Evolutionary conservation across 2,113 vertebrate genomes (phyloP).

Genomic region (Buteo buteo): DNA sequence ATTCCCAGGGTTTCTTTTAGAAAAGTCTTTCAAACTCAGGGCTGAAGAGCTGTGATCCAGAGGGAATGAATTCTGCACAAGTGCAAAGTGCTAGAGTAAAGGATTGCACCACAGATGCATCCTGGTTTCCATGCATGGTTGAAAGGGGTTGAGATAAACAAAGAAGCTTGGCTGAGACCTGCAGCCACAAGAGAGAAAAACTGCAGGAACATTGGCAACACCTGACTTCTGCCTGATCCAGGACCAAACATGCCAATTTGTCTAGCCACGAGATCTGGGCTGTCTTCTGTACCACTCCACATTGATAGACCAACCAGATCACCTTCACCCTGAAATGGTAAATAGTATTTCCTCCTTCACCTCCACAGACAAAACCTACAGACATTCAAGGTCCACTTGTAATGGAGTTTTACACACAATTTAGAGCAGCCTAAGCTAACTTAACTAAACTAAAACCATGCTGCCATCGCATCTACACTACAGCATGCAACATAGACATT

Average conservation of each 20-base stretch:
- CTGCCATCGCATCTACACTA: background rate
- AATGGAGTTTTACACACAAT: background rate
- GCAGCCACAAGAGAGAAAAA: background rate
- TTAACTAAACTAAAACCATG: background rate
- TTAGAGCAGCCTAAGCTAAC: background rate
- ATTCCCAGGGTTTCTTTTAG: background rate
- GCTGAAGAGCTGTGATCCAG: background rate
- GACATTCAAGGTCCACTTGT: background rate
- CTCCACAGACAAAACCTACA: background rate
- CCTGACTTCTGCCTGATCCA: background rate
- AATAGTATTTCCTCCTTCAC: background rate
- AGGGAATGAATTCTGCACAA: background rate
- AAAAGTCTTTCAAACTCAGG: background rate
- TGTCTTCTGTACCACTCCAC: background rate
- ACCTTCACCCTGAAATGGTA: background rate
- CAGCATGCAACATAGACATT: background rate
- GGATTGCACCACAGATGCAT: accelerated
- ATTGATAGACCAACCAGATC: accelerated
- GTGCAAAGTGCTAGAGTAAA: background rate
- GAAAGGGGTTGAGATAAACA: background rate
- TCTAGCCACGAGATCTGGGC: accelerated
- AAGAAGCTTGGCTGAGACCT: background rate
- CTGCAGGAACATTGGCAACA: background rate
- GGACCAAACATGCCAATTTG: background rate
- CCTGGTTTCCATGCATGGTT: accelerated